Percentiles rank a stretch among this genome's conserved stretches.
Conservation (phyloP, 2,888 invertebrate genomes). For the Catocala nupta region DNA sequence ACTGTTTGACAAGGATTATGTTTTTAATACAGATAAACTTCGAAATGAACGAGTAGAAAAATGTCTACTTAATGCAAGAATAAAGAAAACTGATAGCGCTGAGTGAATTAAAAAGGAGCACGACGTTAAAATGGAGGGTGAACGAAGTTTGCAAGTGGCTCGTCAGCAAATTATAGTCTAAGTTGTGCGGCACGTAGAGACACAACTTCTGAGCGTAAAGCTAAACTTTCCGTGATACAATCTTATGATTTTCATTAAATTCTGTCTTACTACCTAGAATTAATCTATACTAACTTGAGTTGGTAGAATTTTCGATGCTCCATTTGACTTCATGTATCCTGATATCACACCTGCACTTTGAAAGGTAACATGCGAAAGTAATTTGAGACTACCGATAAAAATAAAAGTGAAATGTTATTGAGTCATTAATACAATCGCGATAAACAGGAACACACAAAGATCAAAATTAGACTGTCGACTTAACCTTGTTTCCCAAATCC, state of each 20-base stretch:
- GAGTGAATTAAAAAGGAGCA: conserved; percentile 54
- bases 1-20: too few species aligned
- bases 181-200: conserved; percentile 68
- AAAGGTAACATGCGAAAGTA: too few species aligned
- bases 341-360: too few species aligned
- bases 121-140: conserved; percentile 59
- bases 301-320: not conserved
- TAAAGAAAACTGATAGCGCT: conserved; percentile 27
- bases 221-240: conserved; percentile 72
- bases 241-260: conserved; percentile 81
- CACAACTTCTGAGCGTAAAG: conserved; percentile 66
- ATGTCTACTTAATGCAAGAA: conserved; percentile 16
- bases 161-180: conserved; percentile 80
- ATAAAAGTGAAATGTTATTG: too few species aligned
- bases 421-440: too few species aligned
- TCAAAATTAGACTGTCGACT: too few species aligned
- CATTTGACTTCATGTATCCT: not conserved
- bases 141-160: conserved; percentile 72
- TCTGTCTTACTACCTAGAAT: conserved; percentile 49
- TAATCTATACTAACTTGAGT: conserved; percentile 22
- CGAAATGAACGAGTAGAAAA: conserved; percentile 21
- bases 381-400: too few species aligned
- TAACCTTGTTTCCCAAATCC: too few species aligned
- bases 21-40: too few species aligned
- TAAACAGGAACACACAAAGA: too few species aligned